Base-by-base conservation (phyloP, 2,113 vertebrate species). In the Tonatia bakeri region DNA sequence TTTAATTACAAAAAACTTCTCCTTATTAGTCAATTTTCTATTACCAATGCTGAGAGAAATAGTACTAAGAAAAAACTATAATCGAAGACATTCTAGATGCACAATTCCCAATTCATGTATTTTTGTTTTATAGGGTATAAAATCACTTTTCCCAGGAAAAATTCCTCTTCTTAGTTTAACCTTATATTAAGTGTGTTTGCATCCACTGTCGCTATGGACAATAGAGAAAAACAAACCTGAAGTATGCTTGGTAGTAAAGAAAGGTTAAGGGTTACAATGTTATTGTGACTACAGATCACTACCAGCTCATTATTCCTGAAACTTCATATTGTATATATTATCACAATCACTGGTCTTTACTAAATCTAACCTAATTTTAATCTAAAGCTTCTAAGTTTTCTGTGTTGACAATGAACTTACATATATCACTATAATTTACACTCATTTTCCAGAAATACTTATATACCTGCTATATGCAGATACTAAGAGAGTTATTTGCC, bases 361-460 rank as follows among this genome's bases (percentile, higher is more conserved):
- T 97, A 94, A 94, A 52, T 72, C 31, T 91, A 94, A 91, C 20
- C 26, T 79, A 61, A 95, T 80, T 89, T 94, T 64, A 83, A 80
- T 28, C 70, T 85, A 89, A 88, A 94, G 38, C 19, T 59, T 90
- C 76, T 64, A 85, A 31, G 28, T 94, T 86, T 92, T 40, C 80
- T 92, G 50, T 81, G 17, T 26, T 76, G 43, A 12, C 76, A 89
- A 94, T 54, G 33, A 94, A 92, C 59, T 92, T 92, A 72, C 1
- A 40, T 40, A 47, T 13, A 50, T 59, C n/a, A 70, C 52, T 82
- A 50, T 72, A 96, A 86, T 73, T 92, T 45, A 67, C 4, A 79
- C 26, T 89, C 16, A 90, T 28, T 56, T 81, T 56, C 11, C 67
- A 94, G 24, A 85, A 54, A 73, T 73, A 14, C 20, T 89, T 80